Conservation (phyloP, 2,888 invertebrate species). For the Electrophaes corylata region DNA sequence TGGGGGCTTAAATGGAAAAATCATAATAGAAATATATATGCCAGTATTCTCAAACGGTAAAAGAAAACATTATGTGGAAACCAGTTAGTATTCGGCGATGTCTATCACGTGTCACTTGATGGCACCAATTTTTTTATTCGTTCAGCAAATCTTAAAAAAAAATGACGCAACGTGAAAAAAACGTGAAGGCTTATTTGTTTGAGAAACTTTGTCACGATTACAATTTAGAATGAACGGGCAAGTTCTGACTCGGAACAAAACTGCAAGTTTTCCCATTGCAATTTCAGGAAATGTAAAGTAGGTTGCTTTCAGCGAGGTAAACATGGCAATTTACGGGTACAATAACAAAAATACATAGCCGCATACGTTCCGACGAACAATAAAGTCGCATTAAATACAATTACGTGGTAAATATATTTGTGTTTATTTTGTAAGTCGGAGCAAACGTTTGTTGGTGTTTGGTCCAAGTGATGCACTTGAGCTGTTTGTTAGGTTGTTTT, state of each 20-base stretch:
- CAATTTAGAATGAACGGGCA: too few relatives aligned
- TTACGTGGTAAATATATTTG: slow-evolving; percentile 75
- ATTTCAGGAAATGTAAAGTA: slow-evolving; percentile 22
- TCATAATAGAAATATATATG: too few relatives aligned
- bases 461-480: slow-evolving; percentile 30
- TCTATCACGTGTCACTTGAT: too few relatives aligned
- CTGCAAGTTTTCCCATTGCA: slow-evolving; percentile 17
- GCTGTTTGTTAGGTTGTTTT: too few relatives aligned
- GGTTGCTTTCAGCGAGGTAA: slow-evolving; percentile 27
- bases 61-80: too few relatives aligned
- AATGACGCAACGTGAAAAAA: too few relatives aligned
- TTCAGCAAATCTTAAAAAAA: too few relatives aligned
- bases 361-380: slow-evolving; percentile 65
- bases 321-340: slow-evolving; percentile 39
- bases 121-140: too few relatives aligned
- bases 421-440: slow-evolving; percentile 76
- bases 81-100: too few relatives aligned
- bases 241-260: slow-evolving; percentile 17
- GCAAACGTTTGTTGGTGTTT: slow-evolving; percentile 55
- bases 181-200: too few relatives aligned
- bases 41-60: too few relatives aligned
- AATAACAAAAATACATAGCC: slow-evolving; percentile 64
- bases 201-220: too few relatives aligned
- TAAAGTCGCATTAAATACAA: slow-evolving; percentile 81
- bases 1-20: neutral